phyloP scores from a whole-genome alignment of 2,797 vertebrate species.

The Paramormyrops hopkinsi region DNA sequence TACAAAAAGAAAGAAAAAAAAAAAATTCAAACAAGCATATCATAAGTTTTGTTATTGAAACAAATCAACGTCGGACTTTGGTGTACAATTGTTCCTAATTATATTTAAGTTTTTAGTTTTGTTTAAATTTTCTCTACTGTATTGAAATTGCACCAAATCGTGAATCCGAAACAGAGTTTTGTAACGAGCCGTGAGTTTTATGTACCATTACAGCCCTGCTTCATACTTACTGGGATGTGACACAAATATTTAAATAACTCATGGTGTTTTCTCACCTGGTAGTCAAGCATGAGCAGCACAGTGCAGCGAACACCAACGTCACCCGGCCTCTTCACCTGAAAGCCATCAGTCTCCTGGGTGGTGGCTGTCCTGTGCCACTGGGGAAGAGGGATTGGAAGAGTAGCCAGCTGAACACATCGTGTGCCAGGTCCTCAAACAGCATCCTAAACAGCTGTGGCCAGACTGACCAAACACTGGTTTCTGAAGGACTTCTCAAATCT shows the following conservation, averaged over 20 bases:
- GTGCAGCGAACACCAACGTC: constrained; percentile 96
- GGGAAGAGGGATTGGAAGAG: constrained; percentile 12
- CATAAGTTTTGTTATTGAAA: not conserved
- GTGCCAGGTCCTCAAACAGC: not conserved
- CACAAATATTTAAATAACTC: not conserved
- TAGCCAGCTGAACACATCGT: too few relatives aligned
- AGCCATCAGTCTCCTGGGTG: constrained; percentile 97
- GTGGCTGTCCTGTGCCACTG: constrained; percentile 98
- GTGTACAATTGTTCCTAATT: not conserved
- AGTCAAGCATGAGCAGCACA: constrained; percentile 96
- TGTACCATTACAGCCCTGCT: not conserved
- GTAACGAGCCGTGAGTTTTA: not conserved
- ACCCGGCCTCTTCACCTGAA: constrained; percentile 98
- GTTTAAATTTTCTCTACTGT: not conserved
- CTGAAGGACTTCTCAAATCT: not conserved
- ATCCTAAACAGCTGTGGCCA: not conserved
- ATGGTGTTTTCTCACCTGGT: constrained; percentile 71
- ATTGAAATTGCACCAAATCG: not conserved
- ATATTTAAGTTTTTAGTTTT: not conserved
- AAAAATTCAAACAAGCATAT: not conserved
- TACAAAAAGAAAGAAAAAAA: not conserved
- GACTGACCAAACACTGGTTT: not conserved
- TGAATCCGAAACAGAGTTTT: not conserved
- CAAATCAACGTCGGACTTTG: not conserved
- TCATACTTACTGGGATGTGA: not conserved